Conservation (phyloP, 2,113 vertebrate species). For the Rhizomys pruinosus region DNA sequence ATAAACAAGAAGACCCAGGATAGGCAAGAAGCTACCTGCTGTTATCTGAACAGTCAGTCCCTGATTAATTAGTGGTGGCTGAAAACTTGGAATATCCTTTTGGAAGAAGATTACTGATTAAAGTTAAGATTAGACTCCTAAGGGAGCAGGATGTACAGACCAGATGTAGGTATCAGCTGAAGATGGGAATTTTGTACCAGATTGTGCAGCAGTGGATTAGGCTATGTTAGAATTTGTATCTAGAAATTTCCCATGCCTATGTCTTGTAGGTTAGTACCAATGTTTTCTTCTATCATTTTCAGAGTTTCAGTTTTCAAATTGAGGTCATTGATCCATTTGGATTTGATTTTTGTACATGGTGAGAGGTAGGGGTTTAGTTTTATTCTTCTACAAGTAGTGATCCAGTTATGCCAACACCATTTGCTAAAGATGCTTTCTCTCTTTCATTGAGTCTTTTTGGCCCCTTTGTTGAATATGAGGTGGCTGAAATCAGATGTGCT, state of each 20-base stretch:
- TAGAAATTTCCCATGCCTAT: background rate
- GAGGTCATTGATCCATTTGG: too few relatives aligned
- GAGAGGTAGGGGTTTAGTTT: too few relatives aligned
- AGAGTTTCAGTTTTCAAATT: too few relatives aligned
- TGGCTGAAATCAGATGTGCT: too few relatives aligned
- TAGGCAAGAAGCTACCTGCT: background rate
- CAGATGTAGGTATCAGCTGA: background rate
- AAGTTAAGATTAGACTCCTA: background rate
- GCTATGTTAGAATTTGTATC: background rate
- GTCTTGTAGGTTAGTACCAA: too few relatives aligned
- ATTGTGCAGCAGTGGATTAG: background rate
- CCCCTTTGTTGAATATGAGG: too few relatives aligned
- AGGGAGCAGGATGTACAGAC: background rate
- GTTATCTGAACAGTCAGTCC: background rate
- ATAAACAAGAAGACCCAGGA: accelerated
- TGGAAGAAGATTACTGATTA: background rate
- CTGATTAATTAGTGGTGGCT: background rate
- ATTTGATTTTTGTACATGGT: too few relatives aligned
- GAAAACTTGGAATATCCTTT: background rate
- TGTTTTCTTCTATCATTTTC: too few relatives aligned
- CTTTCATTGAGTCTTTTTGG: too few relatives aligned
- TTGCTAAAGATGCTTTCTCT: too few relatives aligned
- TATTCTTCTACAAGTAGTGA: too few relatives aligned
- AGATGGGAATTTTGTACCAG: background rate
- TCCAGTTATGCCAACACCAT: too few relatives aligned